phyloP scores from a whole-genome alignment of 1,140 invertebrate species.

The Dendrolimus punctatus region DNA sequence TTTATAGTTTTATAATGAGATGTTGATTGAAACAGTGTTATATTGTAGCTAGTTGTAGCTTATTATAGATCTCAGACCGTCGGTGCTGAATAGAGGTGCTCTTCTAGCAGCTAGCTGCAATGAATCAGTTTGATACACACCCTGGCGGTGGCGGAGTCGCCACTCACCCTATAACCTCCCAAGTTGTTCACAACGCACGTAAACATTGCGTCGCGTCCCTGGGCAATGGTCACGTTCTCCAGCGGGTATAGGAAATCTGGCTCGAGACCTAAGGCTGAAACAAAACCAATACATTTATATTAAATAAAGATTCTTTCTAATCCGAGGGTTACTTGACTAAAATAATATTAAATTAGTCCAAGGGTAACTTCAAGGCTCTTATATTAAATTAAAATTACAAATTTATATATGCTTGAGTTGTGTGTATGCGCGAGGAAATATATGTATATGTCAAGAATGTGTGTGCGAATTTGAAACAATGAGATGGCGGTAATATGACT shows the following conservation, averaged over 20 bases:
- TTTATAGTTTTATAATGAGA: no score
- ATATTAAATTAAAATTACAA: no score
- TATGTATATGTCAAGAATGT: no score
- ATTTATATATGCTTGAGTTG: no score
- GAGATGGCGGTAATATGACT: no score
- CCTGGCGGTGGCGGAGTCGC: constrained; percentile 85
- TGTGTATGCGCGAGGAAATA: no score
- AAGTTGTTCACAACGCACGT: constrained; percentile 93
- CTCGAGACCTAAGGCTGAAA: constrained; percentile 76
- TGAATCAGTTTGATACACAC: constrained; percentile 78
- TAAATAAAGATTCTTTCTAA: no score
- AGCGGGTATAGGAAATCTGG: constrained; percentile 89
- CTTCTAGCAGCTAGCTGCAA: constrained; percentile 59
- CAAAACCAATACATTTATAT: constrained; percentile 11
- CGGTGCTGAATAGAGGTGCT: constrained; percentile 54
- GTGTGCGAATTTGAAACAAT: no score
- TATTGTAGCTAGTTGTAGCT: constrained; percentile 1
- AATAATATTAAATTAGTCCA: neutral
- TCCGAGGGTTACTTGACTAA: neutral
- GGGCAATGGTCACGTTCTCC: constrained; percentile 89
- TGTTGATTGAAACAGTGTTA: no score
- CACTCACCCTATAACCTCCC: constrained; percentile 94
- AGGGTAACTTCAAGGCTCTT: no score
- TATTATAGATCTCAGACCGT: constrained; percentile 54
- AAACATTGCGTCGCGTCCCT: constrained; percentile 90